Evolutionary conservation across 1,140 invertebrate species (phyloP).

Genomic region (Tribolium castaneum): DNA sequence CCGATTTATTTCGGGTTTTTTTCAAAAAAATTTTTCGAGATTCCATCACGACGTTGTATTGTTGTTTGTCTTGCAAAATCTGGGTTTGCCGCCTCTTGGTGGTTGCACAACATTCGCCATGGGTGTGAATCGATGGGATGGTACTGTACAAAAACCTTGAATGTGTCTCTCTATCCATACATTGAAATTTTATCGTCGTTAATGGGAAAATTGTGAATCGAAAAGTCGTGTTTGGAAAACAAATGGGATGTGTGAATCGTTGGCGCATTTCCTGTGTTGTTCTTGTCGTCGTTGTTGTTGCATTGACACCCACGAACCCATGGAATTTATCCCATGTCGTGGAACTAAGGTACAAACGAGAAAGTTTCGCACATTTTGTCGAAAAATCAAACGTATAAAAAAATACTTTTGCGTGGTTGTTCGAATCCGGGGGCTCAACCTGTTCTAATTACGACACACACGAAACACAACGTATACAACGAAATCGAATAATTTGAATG

Average conservation of each 20-base stretch:
- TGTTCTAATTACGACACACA: conserved; percentile 15
- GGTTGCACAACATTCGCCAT: background rate
- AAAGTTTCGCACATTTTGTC: background rate
- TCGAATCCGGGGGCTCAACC: background rate
- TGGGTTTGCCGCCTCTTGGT: background rate
- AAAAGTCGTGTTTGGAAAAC: background rate
- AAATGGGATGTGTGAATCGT: background rate
- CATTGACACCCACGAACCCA: background rate
- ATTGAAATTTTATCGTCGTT: background rate
- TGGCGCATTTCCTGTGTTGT: conserved; percentile 14
- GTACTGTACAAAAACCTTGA: background rate
- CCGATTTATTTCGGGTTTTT: too few species aligned
- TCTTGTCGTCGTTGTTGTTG: background rate
- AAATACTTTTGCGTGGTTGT: background rate
- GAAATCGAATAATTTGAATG: conserved; percentile 30
- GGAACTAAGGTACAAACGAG: background rate
- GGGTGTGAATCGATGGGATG: background rate
- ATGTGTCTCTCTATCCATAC: background rate
- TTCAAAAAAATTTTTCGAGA: too few species aligned
- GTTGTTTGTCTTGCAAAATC: background rate
- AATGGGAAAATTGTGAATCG: background rate
- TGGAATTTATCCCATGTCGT: background rate
- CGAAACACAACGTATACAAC: background rate
- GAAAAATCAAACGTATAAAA: background rate
- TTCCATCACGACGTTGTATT: too few species aligned